Evolutionary conservation across 2,113 vertebrate species (phyloP).

Genomic region (Toxotes jaculatrix): DNA sequence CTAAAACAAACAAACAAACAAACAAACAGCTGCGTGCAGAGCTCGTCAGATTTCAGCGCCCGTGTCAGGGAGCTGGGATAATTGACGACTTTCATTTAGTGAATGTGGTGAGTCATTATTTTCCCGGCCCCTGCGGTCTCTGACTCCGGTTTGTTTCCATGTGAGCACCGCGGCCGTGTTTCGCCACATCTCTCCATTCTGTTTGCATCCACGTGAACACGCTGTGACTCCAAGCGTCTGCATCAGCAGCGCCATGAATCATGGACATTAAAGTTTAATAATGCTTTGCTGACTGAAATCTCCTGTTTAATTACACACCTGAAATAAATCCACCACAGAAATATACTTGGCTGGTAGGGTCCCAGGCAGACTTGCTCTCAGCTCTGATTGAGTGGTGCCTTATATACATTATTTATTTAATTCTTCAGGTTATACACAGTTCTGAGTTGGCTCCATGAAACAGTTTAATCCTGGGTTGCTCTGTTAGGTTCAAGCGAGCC

Average conservation of each 20-base stretch:
- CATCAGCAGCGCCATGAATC: conserved; percentile 1
- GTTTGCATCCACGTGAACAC: neutral
- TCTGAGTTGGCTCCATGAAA: too few relatives aligned
- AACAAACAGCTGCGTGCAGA: neutral
- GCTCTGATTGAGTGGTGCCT: too few relatives aligned
- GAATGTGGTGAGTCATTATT: neutral
- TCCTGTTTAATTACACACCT: neutral
- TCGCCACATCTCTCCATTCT: neutral
- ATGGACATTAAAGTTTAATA: neutral
- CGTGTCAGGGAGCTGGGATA: neutral
- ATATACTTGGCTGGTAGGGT: neutral
- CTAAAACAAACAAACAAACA: conserved; percentile 14
- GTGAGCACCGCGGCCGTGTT: neutral
- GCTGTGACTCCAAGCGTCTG: neutral
- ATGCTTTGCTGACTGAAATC: neutral
- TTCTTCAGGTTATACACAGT: too few relatives aligned
- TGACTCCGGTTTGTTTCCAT: conserved; percentile 3
- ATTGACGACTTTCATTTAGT: conserved; percentile 23
- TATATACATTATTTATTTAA: too few relatives aligned
- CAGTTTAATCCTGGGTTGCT: too few relatives aligned
- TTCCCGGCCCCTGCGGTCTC: neutral
- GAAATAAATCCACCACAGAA: neutral
- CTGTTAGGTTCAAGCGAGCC: too few relatives aligned
- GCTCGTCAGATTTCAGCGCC: neutral
- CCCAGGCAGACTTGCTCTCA: too few relatives aligned